These are phyloP conservation scores for Vanessa tameamea DNA, from an alignment of 1,140 invertebrate genomes.

Conservation along the genomic window DNA sequence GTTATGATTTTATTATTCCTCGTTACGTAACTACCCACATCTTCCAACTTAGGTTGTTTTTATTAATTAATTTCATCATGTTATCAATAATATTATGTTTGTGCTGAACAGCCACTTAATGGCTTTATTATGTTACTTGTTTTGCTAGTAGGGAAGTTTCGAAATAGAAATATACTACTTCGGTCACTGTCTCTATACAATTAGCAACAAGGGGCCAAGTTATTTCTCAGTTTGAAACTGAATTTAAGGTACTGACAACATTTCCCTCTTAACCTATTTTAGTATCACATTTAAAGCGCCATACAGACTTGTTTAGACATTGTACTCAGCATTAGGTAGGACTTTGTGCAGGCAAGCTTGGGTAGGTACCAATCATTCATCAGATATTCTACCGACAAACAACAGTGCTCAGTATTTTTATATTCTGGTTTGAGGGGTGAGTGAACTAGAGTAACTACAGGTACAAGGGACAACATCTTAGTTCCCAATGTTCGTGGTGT, in stretches of 20 bases:
- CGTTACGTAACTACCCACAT: not conserved
- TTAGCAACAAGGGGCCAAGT: slow-evolving; percentile 15
- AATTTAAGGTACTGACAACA: slow-evolving; percentile 11
- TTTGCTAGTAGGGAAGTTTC: slow-evolving; percentile 10
- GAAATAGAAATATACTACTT: slow-evolving; percentile 12
- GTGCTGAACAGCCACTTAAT: not conserved
- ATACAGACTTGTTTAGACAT: no score
- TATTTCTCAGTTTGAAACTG: slow-evolving; percentile 17
- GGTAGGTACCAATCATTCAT: no score
- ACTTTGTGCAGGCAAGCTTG: no score
- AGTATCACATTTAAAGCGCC: not conserved
- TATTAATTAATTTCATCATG: slow-evolving; percentile 8
- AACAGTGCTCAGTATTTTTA: no score
- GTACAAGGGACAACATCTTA: no score
- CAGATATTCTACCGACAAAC: no score
- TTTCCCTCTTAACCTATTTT: slow-evolving; percentile 2
- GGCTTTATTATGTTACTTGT: slow-evolving; percentile 17
- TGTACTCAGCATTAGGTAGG: no score
- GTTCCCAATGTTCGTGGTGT: no score
- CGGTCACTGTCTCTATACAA: slow-evolving; percentile 16
- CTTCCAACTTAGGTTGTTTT: not conserved
- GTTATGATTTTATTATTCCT: no score
- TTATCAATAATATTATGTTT: slow-evolving; percentile 16
- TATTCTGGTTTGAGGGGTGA: no score
- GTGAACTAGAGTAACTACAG: no score